A percentile compares a stretch with the other conserved stretches of the same genome.
Conservation (phyloP, 2,888 invertebrate species). For the Cheilosia vernalis region DNA sequence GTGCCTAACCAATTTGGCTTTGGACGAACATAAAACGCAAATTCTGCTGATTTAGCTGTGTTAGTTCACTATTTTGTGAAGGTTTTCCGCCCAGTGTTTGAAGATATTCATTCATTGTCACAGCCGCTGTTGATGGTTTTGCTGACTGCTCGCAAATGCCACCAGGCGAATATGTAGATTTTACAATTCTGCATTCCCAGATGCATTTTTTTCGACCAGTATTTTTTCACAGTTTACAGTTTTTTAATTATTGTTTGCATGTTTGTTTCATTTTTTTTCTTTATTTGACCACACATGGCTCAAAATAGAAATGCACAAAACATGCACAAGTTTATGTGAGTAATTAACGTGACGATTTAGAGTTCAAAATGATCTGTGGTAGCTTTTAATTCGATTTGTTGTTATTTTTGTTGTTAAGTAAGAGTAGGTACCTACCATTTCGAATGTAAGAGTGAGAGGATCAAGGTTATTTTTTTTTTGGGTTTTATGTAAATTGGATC, state of each 20-base stretch:
- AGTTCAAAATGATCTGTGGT: slow-evolving; percentile 38
- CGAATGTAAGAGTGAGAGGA: slow-evolving; percentile 30
- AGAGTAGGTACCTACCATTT: slow-evolving; percentile 10
- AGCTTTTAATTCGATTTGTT: slow-evolving; percentile 43
- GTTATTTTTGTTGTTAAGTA: slow-evolving; percentile 10
- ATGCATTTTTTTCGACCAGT: slow-evolving; percentile 25
- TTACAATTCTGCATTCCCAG: slow-evolving; percentile 52
- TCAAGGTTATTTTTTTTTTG: slow-evolving; percentile 36
- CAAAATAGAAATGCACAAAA: slow-evolving; percentile 22
- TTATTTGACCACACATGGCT: slow-evolving; percentile 22
- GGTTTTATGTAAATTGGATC: slow-evolving; percentile 55
- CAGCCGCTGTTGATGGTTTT: slow-evolving; percentile 13
- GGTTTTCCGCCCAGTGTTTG: slow-evolving; percentile 10
- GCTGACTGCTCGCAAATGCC: slow-evolving; percentile 56
- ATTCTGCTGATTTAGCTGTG: slow-evolving; percentile 4
- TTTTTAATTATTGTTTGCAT: slow-evolving; percentile 48
- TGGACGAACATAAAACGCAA: slow-evolving; percentile 9
- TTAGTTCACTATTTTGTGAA: slow-evolving; percentile 10
- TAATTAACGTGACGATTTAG: slow-evolving; percentile 49
- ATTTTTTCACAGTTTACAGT: slow-evolving; percentile 24
- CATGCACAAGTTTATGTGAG: slow-evolving; percentile 41
- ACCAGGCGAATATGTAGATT: slow-evolving; percentile 22
- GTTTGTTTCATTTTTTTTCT: slow-evolving; percentile 10
- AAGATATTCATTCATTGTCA: not conserved
- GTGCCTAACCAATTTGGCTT: slow-evolving; percentile 7